These are phyloP conservation scores for Lophius americanus DNA, from an alignment of 2,797 vertebrate species.

Conservation along the genomic window DNA sequence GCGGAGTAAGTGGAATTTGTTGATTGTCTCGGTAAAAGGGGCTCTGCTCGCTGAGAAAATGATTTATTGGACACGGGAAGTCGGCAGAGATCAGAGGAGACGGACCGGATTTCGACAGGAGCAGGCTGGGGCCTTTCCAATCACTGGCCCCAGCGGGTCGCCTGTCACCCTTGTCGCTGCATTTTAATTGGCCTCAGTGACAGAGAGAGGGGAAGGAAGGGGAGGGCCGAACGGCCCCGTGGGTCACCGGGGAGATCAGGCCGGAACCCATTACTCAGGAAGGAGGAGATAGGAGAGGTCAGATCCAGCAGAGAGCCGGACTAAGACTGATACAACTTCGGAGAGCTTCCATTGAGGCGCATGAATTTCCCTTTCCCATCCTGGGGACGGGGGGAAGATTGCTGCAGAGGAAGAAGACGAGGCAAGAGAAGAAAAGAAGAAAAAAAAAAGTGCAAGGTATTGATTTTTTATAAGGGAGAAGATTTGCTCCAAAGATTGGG, in stretches of 20 bases:
- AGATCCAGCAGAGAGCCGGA: conserved; percentile 24
- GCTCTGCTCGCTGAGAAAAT: conserved; percentile 63
- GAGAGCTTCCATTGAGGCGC: conserved; percentile 29
- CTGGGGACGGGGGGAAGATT: conserved; percentile 21
- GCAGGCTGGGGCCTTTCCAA: conserved; percentile 67
- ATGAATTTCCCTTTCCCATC: conserved; percentile 27
- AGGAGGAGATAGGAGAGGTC: conserved; percentile 55
- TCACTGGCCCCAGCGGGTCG: conserved; percentile 68
- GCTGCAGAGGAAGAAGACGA: conserved; percentile 10
- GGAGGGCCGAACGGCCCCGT: conserved; percentile 2
- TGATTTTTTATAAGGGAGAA: conserved; percentile 66
- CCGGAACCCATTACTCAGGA: conserved; percentile 68
- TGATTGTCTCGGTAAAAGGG: conserved; percentile 69
- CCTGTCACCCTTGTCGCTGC: conserved; percentile 40
- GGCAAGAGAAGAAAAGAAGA: conserved; percentile 37
- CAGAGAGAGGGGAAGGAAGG: conserved; percentile 19
- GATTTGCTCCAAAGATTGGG: conserved; percentile 64
- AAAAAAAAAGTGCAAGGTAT: conserved; percentile 39
- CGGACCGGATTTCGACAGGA: conserved; percentile 36
- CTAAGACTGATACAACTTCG: conserved; percentile 55
- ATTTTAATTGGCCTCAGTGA: conserved; percentile 79
- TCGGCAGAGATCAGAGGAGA: conserved; percentile 70
- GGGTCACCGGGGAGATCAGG: conserved; percentile 65
- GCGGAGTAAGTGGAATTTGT: conserved; percentile 71
- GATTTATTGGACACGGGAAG: conserved; percentile 77